A percentile compares a stretch with the other conserved stretches of the same genome.
phyloP scores from a whole-genome alignment of 2,113 vertebrate species.

The Syrmaticus mikado region DNA sequence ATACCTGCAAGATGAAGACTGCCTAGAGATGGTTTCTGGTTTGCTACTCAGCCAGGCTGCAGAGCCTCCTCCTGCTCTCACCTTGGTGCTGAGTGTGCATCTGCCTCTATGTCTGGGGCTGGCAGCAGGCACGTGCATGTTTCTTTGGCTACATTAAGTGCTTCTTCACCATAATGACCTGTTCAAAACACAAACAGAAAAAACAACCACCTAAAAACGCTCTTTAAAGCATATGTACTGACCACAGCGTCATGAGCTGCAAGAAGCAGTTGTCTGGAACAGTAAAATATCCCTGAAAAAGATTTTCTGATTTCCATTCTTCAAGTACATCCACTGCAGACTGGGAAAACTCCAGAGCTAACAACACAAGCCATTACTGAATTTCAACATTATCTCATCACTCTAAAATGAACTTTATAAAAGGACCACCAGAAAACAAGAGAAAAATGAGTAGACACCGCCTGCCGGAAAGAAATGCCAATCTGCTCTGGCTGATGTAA shows the following conservation, averaged over 20 bases:
- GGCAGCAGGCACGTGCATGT: neutral
- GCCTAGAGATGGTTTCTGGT: neutral
- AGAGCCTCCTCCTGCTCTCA: neutral
- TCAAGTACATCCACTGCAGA: neutral
- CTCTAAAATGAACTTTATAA: neutral
- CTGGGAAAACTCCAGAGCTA: neutral
- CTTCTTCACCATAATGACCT: neutral
- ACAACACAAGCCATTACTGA: neutral
- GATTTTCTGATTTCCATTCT: neutral
- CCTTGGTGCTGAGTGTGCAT: neutral
- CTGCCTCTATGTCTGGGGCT: neutral
- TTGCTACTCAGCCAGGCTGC: neutral
- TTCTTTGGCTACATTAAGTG: neutral
- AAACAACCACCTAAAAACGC: neutral
- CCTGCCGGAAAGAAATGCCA: neutral
- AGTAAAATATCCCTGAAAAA: neutral
- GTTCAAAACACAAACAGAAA: neutral
- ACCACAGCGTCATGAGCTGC: neutral
- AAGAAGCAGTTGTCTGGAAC: neutral
- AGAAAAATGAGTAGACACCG: neutral
- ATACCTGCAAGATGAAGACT: neutral
- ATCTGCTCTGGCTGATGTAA: neutral
- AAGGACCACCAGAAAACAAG: neutral
- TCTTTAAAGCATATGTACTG: neutral
- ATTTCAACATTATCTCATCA: neutral